phyloP scores from a whole-genome alignment of 2,113 vertebrate species.

The Chaetura pelagica region DNA sequence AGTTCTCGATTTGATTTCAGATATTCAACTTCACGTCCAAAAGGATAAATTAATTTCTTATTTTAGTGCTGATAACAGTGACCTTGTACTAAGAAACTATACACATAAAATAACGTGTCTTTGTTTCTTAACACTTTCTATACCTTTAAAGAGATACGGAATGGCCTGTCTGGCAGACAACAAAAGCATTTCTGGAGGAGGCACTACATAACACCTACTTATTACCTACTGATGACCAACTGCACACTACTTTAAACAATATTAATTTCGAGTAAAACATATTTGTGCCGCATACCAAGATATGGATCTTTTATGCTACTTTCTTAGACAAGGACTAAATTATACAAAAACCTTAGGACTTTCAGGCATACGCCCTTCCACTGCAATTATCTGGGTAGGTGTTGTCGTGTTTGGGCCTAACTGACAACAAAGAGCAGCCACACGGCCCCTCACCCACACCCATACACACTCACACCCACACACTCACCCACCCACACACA shows the following conservation, averaged over 20 bases:
- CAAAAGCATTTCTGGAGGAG: neutral
- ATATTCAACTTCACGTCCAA: neutral
- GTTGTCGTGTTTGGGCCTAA: too few species aligned
- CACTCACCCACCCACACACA: too few species aligned
- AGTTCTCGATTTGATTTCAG: neutral
- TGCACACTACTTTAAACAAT: neutral
- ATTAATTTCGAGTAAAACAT: neutral
- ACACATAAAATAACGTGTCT: neutral
- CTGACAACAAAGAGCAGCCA: too few species aligned
- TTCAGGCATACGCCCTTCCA: neutral
- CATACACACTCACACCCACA: too few species aligned
- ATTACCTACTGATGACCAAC: neutral
- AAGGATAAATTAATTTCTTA: neutral
- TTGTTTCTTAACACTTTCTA: neutral
- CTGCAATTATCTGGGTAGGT: neutral
- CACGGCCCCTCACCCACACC: too few species aligned
- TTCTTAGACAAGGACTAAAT: neutral
- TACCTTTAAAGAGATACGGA: neutral
- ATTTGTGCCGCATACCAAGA: neutral
- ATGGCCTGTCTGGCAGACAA: neutral
- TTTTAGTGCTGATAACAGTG: neutral
- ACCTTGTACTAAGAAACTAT: neutral
- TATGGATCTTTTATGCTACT: neutral
- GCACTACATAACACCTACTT: neutral
- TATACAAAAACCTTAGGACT: neutral